These are phyloP conservation scores for Eulemur albifrons DNA, from an alignment of 2,797 vertebrate species.

Conservation along the genomic window DNA sequence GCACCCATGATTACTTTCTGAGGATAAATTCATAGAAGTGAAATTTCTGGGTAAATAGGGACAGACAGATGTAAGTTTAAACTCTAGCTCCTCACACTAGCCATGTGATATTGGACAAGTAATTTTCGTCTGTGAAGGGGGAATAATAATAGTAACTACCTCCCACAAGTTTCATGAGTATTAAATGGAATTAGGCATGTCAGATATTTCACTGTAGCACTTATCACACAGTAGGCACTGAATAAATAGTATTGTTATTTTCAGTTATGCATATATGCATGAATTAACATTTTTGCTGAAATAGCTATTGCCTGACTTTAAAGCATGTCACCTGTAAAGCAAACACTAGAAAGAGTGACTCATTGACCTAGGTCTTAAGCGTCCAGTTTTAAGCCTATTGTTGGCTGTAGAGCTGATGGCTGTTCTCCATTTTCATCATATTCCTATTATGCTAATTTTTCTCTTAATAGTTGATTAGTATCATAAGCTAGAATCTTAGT, in stretches of 20 bases:
- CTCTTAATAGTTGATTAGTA: constrained; percentile 59
- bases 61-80: neutral
- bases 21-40: neutral
- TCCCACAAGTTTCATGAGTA: neutral
- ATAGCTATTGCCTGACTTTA: constrained; percentile 4
- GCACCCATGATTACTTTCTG: neutral
- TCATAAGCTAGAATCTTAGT: constrained; percentile 56
- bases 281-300: neutral
- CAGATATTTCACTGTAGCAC: neutral
- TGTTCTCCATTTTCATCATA: constrained; percentile 44
- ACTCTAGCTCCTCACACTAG: neutral
- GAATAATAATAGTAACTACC: neutral
- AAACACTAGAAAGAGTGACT: neutral
- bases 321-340: neutral
- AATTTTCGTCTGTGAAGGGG: neutral
- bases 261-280: neutral
- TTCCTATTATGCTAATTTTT: constrained; percentile 53
- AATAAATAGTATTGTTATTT: neutral
- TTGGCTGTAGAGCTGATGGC: neutral
- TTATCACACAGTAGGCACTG: neutral
- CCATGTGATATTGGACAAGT: neutral
- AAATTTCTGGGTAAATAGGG: neutral
- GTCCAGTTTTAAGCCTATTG: constrained; percentile 51
- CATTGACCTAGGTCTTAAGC: constrained; percentile 7
- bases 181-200: neutral